These are phyloP conservation scores for Chaenogobius annularis DNA, from an alignment of 2,113 vertebrate genomes.

Conservation along the genomic window DNA sequence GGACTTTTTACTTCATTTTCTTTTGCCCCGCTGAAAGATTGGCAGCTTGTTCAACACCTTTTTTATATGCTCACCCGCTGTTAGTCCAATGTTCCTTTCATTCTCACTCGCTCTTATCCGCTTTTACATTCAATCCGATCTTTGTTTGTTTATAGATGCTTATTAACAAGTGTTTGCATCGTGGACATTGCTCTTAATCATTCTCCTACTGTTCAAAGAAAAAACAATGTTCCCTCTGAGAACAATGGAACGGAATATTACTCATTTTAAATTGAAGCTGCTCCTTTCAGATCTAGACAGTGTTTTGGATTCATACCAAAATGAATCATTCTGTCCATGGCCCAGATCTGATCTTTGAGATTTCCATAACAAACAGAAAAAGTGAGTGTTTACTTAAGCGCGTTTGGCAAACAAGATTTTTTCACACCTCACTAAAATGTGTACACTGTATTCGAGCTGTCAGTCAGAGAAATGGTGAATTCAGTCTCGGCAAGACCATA, in stretches of 20 bases:
- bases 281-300: background rate
- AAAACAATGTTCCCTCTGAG: background rate
- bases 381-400: background rate
- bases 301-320: slow-evolving; percentile 3
- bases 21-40: slow-evolving; percentile 55
- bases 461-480: background rate
- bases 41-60: slow-evolving; percentile 39
- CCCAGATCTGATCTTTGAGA: background rate
- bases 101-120: slow-evolving; percentile 16
- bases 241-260: background rate
- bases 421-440: background rate
- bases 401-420: background rate
- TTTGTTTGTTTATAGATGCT: slow-evolving; percentile 1
- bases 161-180: slow-evolving; percentile 47
- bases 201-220: background rate
- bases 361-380: background rate
- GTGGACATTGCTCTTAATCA: background rate
- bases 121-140: slow-evolving; percentile 22
- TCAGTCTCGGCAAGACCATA: background rate
- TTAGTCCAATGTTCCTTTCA: slow-evolving; percentile 8
- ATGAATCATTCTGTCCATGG: background rate
- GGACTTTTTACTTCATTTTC: slow-evolving; percentile 65
- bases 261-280: background rate
- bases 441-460: background rate
- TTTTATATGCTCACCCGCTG: slow-evolving; percentile 12